Evolutionary conservation across 1,140 invertebrate genomes (phyloP), one percentile per base, ranked within the genome.

Genomic region (Magallana angulata): DNA sequence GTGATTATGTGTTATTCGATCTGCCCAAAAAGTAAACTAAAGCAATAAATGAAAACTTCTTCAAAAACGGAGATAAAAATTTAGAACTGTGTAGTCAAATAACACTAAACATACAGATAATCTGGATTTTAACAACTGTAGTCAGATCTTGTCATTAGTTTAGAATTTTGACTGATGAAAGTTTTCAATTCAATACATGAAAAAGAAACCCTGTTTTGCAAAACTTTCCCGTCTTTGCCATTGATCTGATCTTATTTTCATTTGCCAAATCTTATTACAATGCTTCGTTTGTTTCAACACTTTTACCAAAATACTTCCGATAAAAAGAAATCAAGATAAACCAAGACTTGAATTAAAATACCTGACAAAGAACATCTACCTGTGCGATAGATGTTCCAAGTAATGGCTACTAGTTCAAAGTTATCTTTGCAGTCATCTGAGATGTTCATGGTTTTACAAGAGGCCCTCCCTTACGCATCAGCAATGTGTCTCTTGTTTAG

Each of bases 21-120:
- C 68, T 76, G 68, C 68, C 68, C 68, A 76, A 76, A 76, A 76
- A 76, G 68, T 30, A 76, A 76, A 76, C 68, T 24, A 76, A 76
- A 76, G 68, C 68, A 12, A 76, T 76, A 76, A 76, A 76, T 76
- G 68, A 76, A 76, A 76, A 30, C 36, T 76, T 76, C 68, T 76
- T 76, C 24, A 30, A 30, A 76, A 76, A 30, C 8, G 24, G 36
- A 76, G 68, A 76, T 76, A 76, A 76, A 76, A 76, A 62, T 24
- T 24, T 76, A 36, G 68, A 76, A 76, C 24, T 76, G 68, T 76
- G 68, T 76, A 30, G 68, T 76, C 68, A 30, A 76, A 76, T 76
- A 76, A 76, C 68, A 76, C 36, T 76, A 76, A 76, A 76, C 68
- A 76, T 30, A 76, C 16, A 76, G 24, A 76, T 76, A 76, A 76